Conservation (phyloP, 2,797 vertebrate species). For the Rhinogobio ventralis region DNA sequence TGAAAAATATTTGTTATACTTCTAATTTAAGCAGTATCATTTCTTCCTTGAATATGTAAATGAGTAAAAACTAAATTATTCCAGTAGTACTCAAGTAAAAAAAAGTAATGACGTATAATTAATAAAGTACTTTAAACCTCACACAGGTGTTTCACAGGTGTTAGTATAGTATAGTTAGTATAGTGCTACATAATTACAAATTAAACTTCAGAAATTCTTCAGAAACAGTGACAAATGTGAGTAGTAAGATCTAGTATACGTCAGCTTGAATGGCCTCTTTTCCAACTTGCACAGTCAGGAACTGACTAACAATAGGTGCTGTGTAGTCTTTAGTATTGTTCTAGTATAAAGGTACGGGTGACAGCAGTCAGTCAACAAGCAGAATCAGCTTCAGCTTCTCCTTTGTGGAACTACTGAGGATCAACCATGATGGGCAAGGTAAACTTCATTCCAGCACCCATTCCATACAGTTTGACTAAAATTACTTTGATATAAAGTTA, state of each 20-base stretch:
- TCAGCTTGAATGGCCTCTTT: constrained; percentile 6
- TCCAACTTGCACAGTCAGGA: constrained; percentile 51
- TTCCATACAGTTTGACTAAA: neutral
- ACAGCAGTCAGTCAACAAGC: constrained; percentile 27
- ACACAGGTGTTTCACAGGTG: too few species aligned
- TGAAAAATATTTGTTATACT: neutral
- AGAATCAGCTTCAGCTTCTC: constrained; percentile 22
- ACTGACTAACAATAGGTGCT: constrained; percentile 32
- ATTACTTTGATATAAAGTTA: neutral
- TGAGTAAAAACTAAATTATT: neutral
- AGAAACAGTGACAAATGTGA: neutral
- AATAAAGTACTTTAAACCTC: neutral
- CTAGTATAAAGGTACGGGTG: constrained; percentile 46
- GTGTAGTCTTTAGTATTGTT: constrained; percentile 36
- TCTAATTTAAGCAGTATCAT: neutral
- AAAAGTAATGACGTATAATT: neutral
- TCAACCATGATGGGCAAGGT: constrained; percentile 31
- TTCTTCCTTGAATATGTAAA: neutral
- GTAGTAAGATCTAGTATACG: neutral
- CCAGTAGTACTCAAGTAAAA: neutral
- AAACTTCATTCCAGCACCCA: neutral
- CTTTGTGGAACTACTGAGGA: neutral
- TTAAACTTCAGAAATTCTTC: neutral
- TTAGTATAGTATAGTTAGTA: neutral
- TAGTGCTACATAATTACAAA: neutral